Percentiles rank a stretch among this genome's conserved stretches.
Conservation (phyloP, 2,797 vertebrate species). For the Tolypeutes matacus region DNA sequence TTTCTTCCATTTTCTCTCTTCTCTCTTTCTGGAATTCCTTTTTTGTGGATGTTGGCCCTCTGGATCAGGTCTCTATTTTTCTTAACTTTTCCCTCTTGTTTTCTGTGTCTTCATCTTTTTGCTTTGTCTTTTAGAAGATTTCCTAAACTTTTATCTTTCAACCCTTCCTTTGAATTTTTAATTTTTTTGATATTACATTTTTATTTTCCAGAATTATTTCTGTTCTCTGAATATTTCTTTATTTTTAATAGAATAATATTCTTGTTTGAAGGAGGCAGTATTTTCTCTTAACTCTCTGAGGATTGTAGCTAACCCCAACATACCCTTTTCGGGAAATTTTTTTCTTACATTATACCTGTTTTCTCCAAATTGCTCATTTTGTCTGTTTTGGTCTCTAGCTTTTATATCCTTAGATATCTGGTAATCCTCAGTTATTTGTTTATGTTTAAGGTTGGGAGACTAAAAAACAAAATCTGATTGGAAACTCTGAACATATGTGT, state of each 20-base stretch:
- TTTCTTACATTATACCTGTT: not conserved
- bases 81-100: not conserved
- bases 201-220: constrained; percentile 10
- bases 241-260: constrained; percentile 35
- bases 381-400: constrained; percentile 8
- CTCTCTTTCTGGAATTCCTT: constrained; percentile 13
- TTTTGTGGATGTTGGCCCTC: not conserved
- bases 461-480: not conserved
- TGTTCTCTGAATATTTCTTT: constrained; percentile 16
- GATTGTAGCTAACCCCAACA: not conserved
- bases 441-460: constrained; percentile 32
- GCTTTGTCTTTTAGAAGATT: constrained; percentile 44
- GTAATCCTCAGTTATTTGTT: constrained; percentile 15
- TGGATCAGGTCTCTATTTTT: constrained; percentile 10
- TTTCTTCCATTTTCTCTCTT: constrained; percentile 17
- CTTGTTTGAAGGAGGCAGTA: constrained; percentile 10
- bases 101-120: constrained; percentile 32
- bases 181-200: constrained; percentile 43
- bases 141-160: constrained; percentile 48
- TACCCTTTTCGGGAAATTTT: not conserved
- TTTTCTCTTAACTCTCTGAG: constrained; percentile 27
- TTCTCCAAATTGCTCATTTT: constrained; percentile 56
- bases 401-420: constrained; percentile 27
- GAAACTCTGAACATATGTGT: constrained; percentile 9
- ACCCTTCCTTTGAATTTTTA: constrained; percentile 21